A percentile compares a stretch with the other conserved stretches of the same genome.
Conservation (phyloP, 2,113 vertebrate genomes). For the Rissa tridactyla region DNA sequence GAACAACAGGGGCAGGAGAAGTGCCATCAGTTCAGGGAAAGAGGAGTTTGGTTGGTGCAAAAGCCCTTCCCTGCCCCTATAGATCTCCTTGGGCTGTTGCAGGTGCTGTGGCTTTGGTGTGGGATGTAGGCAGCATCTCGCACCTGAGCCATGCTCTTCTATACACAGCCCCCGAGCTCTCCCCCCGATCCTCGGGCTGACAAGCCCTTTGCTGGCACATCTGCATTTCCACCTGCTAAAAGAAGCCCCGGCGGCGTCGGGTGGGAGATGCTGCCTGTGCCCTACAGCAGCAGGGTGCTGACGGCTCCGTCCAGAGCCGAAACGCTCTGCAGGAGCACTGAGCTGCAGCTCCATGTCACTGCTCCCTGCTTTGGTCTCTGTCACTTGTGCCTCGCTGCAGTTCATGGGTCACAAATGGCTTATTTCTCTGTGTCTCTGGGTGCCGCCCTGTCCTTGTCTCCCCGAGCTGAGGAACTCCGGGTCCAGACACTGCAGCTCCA, state of each 20-base stretch:
- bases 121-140: rapidly evolving
- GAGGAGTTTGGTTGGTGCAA: rapidly evolving
- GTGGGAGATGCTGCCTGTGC: background rate
- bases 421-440: background rate
- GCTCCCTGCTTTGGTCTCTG: background rate
- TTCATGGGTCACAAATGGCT: background rate
- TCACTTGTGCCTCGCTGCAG: rapidly evolving
- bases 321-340: background rate
- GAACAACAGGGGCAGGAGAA: background rate
- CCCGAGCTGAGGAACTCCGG: rapidly evolving
- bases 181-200: rapidly evolving
- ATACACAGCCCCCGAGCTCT: rapidly evolving
- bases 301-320: rapidly evolving
- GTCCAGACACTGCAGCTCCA: background rate
- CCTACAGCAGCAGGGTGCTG: background rate
- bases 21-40: rapidly evolving
- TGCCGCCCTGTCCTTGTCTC: rapidly evolving
- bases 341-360: rapidly evolving
- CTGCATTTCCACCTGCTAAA: background rate
- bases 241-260: rapidly evolving
- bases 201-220: rapidly evolving
- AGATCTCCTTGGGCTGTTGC: background rate
- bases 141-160: rapidly evolving
- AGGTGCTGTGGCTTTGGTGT: rapidly evolving
- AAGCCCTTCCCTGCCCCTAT: background rate